Evolutionary conservation across 2,113 vertebrate genomes (phyloP).

Genomic region (Pomatorhinus ruficollis): DNA sequence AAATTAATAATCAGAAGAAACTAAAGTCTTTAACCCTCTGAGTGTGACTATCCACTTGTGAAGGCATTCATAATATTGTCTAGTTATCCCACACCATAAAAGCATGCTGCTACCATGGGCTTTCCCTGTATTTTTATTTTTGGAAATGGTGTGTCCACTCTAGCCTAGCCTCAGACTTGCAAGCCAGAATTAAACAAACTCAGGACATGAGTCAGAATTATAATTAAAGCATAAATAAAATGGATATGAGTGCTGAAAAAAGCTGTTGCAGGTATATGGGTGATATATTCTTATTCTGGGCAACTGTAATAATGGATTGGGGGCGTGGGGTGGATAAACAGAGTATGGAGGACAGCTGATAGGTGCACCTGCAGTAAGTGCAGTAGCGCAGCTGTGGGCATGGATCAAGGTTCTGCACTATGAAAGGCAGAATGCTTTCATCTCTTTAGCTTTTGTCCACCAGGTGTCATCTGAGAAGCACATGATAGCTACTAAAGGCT

Average conservation of each 20-base stretch:
- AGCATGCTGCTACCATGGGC: not conserved
- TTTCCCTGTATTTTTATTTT: not conserved
- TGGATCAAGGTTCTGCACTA: not conserved
- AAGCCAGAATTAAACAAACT: not conserved
- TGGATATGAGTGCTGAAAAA: not conserved
- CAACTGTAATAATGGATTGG: not conserved
- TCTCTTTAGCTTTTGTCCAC: constrained; percentile 12
- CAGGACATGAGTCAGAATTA: not conserved
- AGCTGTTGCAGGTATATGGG: not conserved
- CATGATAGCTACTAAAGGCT: not conserved
- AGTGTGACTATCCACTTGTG: not conserved
- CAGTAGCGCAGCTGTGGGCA: not conserved
- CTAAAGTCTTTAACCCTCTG: not conserved
- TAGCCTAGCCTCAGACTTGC: not conserved
- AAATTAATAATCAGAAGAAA: not conserved
- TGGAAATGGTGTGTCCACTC: not conserved
- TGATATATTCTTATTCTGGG: not conserved
- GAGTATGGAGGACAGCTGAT: not conserved
- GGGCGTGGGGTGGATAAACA: accelerated
- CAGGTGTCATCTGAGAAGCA: constrained; percentile 44
- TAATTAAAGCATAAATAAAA: not conserved
- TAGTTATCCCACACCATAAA: not conserved
- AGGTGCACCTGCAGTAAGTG: not conserved
- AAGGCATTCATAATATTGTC: not conserved
- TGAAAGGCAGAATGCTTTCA: not conserved